Evolutionary conservation across 1,140 invertebrate species (phyloP), one percentile per base, ranked within the genome.

Genomic region (Drosophila sproati): DNA sequence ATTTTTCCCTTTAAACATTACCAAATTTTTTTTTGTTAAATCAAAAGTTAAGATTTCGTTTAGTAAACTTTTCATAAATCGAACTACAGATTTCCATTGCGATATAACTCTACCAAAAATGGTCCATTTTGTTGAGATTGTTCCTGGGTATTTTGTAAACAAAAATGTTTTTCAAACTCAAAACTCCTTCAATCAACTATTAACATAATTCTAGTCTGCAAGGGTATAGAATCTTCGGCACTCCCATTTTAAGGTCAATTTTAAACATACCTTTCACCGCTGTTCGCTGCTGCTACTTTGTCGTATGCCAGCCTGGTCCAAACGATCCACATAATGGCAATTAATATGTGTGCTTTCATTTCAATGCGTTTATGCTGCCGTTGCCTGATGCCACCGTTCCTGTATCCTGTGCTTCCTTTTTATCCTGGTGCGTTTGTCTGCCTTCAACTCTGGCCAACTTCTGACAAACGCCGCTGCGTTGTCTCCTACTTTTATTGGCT

Each of bases 401-500:
- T 52, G 29, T 8, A 31, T 3, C 8, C 37, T 34, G 5, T 48
- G 34, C n/a, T 43, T 43, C 39, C 39, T 43, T 43, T 20, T 66
- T 63, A 63, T 73, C 70, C 64, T 61, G 32, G 4, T 20, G 61
- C 34, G 56, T 51, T 32, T 31, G 59, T 20, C 5, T 59, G 52
- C 60, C 52, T 54, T 88, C 57, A 63, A 69, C 67, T 78, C 74
- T 80, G 72, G 69, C 56, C 73, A 70, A 77, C 86, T 86, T 90
- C 78, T 89, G 86, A 86, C 86, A 78, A 74, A 77, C 76, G 80
- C 56, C 70, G 59, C 67, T 54, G 81, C 66, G 8, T 41, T 70
- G 70, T 60, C 80, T 64, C 55, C 69, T 73, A 91, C 88, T 91
- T 91, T 91, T 91, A 91, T 91, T 88, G 78, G 37, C 80, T 83